These are phyloP conservation scores for Chloebia gouldiae DNA, from an alignment of 2,113 vertebrate genomes.

Conservation along the genomic window DNA sequence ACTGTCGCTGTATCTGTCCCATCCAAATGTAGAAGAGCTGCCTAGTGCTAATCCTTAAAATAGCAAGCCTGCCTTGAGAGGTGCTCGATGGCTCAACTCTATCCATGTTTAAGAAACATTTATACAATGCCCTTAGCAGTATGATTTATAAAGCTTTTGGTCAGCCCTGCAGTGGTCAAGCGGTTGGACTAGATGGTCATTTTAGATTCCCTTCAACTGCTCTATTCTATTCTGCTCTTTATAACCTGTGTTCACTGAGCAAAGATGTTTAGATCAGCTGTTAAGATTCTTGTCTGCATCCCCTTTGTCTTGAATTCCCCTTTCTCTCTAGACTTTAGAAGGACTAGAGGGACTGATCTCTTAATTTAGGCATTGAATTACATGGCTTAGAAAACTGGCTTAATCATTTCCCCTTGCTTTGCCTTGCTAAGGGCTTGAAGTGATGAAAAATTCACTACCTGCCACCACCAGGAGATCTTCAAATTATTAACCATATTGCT, in stretches of 20 bases:
- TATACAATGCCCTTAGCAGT: background rate
- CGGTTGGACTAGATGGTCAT: background rate
- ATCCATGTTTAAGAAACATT: background rate
- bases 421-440: background rate
- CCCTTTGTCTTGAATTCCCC: background rate
- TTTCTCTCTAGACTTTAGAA: background rate
- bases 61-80: background rate
- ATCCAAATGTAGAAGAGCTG: background rate
- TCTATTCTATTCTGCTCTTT: background rate
- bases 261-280: background rate
- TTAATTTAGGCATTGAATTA: background rate
- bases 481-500: background rate
- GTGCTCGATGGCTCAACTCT: rapidly evolving
- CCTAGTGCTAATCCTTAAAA: background rate
- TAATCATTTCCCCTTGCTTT: background rate
- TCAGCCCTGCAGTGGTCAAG: background rate
- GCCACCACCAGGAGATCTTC: background rate
- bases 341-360: background rate
- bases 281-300: background rate
- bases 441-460: background rate
- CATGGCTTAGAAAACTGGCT: background rate
- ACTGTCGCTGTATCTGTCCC: background rate
- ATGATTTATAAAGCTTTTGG: background rate
- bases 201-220: background rate
- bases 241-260: background rate